These are phyloP conservation scores for Drosophila gunungcola DNA, from an alignment of 1,140 invertebrate genomes.

Conservation along the genomic window DNA sequence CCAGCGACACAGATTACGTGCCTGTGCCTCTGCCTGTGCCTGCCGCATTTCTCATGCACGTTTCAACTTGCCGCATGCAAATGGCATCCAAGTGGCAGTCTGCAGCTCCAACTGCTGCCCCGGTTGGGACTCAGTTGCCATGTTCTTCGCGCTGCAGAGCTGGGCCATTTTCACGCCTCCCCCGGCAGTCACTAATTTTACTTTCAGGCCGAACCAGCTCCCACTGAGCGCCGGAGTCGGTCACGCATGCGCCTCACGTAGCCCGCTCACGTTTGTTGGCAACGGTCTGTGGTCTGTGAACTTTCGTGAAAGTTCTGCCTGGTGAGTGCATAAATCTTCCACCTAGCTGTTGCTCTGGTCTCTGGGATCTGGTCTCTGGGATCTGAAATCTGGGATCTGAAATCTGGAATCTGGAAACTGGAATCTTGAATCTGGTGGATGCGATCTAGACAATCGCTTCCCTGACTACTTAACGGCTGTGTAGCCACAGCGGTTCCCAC, in stretches of 20 bases:
- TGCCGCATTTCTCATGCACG: constrained; percentile 48
- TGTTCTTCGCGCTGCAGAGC: constrained; percentile 16
- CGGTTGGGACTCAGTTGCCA: constrained; percentile 11
- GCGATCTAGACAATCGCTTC: constrained; percentile 29
- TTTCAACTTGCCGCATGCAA: constrained; percentile 65
- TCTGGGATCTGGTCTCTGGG: constrained; percentile 11
- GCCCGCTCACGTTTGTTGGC: constrained; percentile 18
- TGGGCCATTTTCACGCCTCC: constrained; percentile 53
- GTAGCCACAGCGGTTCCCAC: constrained; percentile 53
- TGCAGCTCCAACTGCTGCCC: constrained; percentile 26
- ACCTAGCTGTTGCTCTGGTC: constrained; percentile 4
- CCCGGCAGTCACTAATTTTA: constrained; percentile 53
- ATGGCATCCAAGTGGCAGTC: constrained; percentile 11
- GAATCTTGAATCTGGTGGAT: constrained; percentile 11
- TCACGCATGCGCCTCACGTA: constrained; percentile 75
- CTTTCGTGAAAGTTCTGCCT: constrained; percentile 76
- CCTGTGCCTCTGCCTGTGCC: constrained; percentile 35
- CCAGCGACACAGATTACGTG: constrained; percentile 75
- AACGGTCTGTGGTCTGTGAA: constrained; percentile 54
- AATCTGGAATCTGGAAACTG: not conserved
- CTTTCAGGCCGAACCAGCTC: constrained; percentile 46
- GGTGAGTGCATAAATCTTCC: constrained; percentile 66
- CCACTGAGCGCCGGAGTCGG: constrained; percentile 7
- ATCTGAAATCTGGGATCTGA: constrained; percentile 4
- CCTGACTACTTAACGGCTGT: constrained; percentile 61